Evolutionary conservation across 37 sponge, comb jelly and placozoan genomes (phyloP).

Genomic region (Hexactinellida sp.): DNA sequence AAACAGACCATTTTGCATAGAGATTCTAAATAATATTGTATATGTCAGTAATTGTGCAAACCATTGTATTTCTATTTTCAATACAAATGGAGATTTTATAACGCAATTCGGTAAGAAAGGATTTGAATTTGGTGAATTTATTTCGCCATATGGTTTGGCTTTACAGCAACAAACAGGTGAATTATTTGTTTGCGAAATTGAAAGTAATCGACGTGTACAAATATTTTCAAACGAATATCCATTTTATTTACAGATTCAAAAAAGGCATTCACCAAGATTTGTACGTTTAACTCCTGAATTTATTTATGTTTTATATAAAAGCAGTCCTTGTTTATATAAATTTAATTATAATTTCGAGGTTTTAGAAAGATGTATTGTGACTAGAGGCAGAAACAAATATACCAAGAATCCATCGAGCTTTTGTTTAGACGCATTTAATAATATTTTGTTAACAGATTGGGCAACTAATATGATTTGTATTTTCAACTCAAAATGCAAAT

Average conservation of each 20-base stretch:
- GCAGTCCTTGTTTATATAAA: not conserved
- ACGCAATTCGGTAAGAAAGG: conserved; percentile 3
- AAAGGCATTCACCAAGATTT: not conserved
- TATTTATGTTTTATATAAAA: not conserved
- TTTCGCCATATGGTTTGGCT: not conserved
- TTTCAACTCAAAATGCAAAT: not conserved
- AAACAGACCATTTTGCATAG: not conserved
- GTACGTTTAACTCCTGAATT: not conserved
- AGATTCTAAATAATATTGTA: not conserved
- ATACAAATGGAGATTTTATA: not conserved
- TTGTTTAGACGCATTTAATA: not conserved
- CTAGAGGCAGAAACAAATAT: not conserved
- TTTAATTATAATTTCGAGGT: not conserved
- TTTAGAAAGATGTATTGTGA: not conserved
- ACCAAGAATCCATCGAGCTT: not conserved
- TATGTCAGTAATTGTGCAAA: not conserved
- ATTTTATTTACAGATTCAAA: not conserved
- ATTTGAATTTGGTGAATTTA: not conserved
- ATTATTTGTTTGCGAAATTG: not conserved
- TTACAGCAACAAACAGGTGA: not conserved
- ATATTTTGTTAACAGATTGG: not conserved
- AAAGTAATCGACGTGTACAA: not conserved
- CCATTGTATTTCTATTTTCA: not conserved
- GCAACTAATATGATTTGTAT: not conserved
- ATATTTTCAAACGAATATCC: not conserved